Base-by-base conservation (phyloP, 2,797 vertebrate species). In the Sardinella longiceps region DNA sequence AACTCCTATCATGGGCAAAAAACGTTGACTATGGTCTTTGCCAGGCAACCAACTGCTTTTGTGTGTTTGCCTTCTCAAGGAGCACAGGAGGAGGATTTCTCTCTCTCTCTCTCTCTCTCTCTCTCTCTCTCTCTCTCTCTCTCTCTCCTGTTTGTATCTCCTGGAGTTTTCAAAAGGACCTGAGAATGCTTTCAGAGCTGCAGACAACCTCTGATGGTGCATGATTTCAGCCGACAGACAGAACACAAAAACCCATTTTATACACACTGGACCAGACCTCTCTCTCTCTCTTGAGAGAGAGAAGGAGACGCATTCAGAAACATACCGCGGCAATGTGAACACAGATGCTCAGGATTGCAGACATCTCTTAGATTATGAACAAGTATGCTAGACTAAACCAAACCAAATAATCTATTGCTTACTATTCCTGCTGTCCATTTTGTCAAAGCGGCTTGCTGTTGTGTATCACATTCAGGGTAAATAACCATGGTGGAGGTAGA, bases 101-200 rank as follows among this genome's bases (percentile, higher is more conserved):
- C 58, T 86, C 30, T 15, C 51, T 30, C 82, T 84, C 84, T 86
- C 77, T 77, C 23, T 83, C 70, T 11, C 4, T 88, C 86, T 70
- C 46, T 60, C 14, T 83, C 58, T 86, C 30, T 15, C 51, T 30
- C 82, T 84, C 84, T 86, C 77, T 77, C 23, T 83, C 70, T 11
- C 4, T 88, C 86, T 70, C 46, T 82, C 81, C 25, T 37, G 3
- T 15, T 30, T 74, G 5, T 88, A 80, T 87, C 83, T 86, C 83
- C 56, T 58, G 87, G 86, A 85, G 83, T 92, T 91, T 91, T 90
- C 89, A 93, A 85, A 88, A 77, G 88, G 53, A 82, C 85, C 20
- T 77, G 18, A 77, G 37, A 43, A 1, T 15, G 3, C 37, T 77
- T 39, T 77, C 18, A 23, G 37, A 33, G 33, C 70, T 39, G 6